Evolutionary conservation across 2,888 invertebrate genomes (phyloP), one percentile per base, ranked within the genome.

Genomic region (Autographa pulchrina): DNA sequence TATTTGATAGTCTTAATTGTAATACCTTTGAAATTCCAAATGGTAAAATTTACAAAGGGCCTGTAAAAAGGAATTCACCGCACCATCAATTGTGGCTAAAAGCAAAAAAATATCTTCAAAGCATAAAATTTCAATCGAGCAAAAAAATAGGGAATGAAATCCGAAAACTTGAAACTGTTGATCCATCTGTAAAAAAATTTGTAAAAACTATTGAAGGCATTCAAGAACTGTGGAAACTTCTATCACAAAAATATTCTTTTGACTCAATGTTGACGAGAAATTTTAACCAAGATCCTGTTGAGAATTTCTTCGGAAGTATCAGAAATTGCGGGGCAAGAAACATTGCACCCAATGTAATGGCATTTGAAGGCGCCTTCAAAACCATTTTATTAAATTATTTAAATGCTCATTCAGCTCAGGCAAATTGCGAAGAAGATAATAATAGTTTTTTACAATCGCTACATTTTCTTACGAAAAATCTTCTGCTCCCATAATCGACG

Each of bases 211-310:
- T 66, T n/a, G 18, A 52, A 25, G 66, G 59, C 3, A 59, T 59
- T 41, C 9, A 65, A 59, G 43, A 5, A 43, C 9, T 43, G 41
- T 43, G 41, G 41, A 43, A 43, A 43, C 9, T 43, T 43, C 9
- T 43, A 43, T 43, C 41, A 43, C 41, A 43, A 43, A 62, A 62
- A 20, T 64, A 64, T 64, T 58, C 35, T 35, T 69, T 72, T 58
- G 65, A 72, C 35, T 5, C n/a, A 9, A 61, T 77, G 52, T 35
- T 77, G 18, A 66, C 63, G 0, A 65, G 72, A 65, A 72, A 70
- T 70, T 75, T 80, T 52, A 78, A 78, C 54, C 77, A 81, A 32
- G 77, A 81, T 48, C 78, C 77, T 16, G 41, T 78, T 14, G 78
- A 78, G 70, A 69, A 68, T 68, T 78, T 77, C 31, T 78, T 78